Evolutionary conservation across 2,797 vertebrate species (phyloP), one percentile per base, ranked within the genome.

Genomic region (Mustela erminea): DNA sequence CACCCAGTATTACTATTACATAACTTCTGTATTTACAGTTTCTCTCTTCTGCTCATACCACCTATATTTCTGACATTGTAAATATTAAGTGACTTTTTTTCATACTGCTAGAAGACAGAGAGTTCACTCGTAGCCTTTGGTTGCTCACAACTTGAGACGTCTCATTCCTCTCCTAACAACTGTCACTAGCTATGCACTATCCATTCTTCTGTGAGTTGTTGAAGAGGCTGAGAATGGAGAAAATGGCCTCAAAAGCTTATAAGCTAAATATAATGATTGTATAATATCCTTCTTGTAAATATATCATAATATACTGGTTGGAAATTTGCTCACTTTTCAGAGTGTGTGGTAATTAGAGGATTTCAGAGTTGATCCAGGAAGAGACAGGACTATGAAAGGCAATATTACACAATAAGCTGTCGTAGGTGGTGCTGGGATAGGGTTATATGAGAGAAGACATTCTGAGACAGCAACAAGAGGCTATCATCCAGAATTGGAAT

Each of bases 61-160:
- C 35, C 27, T 89, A 46, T 77, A 90, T 90, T 87, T 82, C 62
- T 95, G 56, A 86, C 58, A 25, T 85, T 95, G 58, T 62, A 86
- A 90, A 81, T 38, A 90, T 7, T 58, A 54, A 92, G 4, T 85
- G 23, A 58, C 46, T 95, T 96, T 20, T 93, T 13, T 95, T 90
- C 58, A n/a, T 38, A 43, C 23, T 90, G 27, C 49, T 85, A 12
- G 18, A 64, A 68, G 60, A 78, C 27, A 86, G 4, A 92, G 60
- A 94, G 49, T 90, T 60, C 58, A 54, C n/a, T 9, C 49, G 7
- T 60, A 35, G 8, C 9, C 9, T 20, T 93, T 58, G n/a, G 43
- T 27, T 86, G 13, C 75, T 77, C 9, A 62, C 0, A 74, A 25
- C 9, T 62, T 96, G 54, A 86, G 25, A 77, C 43, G 77, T 90